Conservation (phyloP, 2,797 vertebrate genomes). For the Scarus forsteni region DNA sequence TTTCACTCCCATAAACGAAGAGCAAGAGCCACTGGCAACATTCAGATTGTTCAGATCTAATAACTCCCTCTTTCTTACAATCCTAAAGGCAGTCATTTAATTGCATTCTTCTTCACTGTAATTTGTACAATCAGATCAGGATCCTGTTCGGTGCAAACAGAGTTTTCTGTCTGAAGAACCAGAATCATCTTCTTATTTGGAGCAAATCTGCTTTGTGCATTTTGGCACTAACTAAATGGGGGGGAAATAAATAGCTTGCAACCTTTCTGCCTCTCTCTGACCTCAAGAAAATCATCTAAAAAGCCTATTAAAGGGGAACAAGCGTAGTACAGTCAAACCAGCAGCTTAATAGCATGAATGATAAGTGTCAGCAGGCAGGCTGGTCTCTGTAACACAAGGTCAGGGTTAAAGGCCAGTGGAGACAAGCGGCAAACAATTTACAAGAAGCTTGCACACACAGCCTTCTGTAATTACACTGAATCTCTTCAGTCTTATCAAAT, state of each 20-base stretch:
- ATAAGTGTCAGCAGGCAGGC: background rate
- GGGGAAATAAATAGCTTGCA: slow-evolving; percentile 3
- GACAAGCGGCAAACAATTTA: background rate
- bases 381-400: background rate
- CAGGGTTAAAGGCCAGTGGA: background rate
- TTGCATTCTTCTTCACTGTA: background rate
- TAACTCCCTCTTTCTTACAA: too few species aligned
- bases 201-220: slow-evolving; percentile 4
- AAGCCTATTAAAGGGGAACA: slow-evolving; percentile 3
- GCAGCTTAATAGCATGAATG: slow-evolving; percentile 16
- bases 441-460: background rate
- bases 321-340: background rate
- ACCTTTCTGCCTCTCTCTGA: background rate
- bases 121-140: background rate
- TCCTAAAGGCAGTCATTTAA: background rate
- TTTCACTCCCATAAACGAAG: too few species aligned
- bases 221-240: background rate
- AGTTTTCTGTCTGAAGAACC: background rate
- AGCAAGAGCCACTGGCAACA: too few species aligned
- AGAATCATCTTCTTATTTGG: slow-evolving; percentile 1
- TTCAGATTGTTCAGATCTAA: too few species aligned
- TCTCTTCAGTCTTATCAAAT: background rate
- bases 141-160: slow-evolving; percentile 1
- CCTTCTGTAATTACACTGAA: slow-evolving; percentile 4
- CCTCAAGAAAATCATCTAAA: background rate